Evolutionary conservation across 2,797 vertebrate genomes (phyloP).

Genomic region (Urocyon cinereoargenteus): DNA sequence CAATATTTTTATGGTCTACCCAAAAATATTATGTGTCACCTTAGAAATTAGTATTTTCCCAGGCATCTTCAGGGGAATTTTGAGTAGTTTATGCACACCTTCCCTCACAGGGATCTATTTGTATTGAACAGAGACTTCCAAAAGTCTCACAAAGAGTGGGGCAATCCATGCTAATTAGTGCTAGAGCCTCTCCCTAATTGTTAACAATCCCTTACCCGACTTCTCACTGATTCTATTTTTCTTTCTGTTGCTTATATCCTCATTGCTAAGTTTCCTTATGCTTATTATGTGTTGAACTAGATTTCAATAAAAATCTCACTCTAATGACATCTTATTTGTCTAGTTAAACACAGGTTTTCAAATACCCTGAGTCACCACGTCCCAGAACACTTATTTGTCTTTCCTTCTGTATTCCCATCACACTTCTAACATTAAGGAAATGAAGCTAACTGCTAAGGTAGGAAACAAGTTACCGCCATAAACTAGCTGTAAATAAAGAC

Average conservation of each 20-base stretch:
- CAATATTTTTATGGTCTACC: slow-evolving; percentile 34
- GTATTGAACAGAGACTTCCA: not conserved
- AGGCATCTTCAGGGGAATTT: not conserved
- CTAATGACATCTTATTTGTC: slow-evolving; percentile 14
- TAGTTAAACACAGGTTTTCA: slow-evolving; percentile 1
- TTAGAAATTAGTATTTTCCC: slow-evolving; percentile 16
- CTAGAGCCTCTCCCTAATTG: not conserved
- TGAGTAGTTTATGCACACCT: not conserved
- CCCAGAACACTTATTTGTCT: not conserved
- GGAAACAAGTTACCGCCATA: not conserved
- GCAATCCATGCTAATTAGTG: not conserved
- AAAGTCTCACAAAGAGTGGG: not conserved
- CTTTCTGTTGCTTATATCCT: slow-evolving; percentile 38
- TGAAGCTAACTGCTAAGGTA: slow-evolving; percentile 39
- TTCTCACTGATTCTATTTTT: not conserved
- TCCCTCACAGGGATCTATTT: not conserved
- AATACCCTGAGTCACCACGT: not conserved
- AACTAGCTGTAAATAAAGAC: slow-evolving; percentile 60
- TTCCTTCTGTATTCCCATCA: not conserved
- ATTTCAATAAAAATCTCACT: slow-evolving; percentile 42
- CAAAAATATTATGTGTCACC: slow-evolving; percentile 22
- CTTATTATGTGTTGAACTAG: not conserved
- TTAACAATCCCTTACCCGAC: not conserved
- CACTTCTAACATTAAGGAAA: slow-evolving; percentile 64
- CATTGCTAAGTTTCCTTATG: slow-evolving; percentile 28